A percentile compares a stretch with the other conserved stretches of the same genome.
These are phyloP conservation scores for Stomatorhinus walkeri DNA, from an alignment of 2,797 vertebrate genomes.

Conservation along the genomic window DNA sequence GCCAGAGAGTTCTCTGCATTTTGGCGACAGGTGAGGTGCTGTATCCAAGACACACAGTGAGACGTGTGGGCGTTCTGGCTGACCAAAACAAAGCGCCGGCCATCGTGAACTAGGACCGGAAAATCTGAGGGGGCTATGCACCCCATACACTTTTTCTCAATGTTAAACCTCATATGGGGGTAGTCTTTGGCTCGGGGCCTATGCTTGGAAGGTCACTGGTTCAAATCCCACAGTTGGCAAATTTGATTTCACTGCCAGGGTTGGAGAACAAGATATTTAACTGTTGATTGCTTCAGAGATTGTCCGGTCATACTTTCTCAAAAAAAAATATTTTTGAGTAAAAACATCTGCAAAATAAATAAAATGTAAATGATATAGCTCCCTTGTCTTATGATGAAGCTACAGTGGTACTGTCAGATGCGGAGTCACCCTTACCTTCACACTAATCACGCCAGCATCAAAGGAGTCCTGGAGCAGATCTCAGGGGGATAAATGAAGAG, in stretches of 20 bases:
- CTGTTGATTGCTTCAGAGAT: background rate
- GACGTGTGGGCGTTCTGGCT: background rate
- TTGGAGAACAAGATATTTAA: background rate
- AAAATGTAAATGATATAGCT: background rate
- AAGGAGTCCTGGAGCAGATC: background rate
- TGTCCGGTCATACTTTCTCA: background rate
- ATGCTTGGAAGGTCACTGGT: background rate
- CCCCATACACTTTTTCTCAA: background rate
- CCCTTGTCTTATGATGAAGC: background rate
- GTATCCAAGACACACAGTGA: background rate
- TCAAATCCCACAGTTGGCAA: background rate
- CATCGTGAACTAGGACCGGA: background rate
- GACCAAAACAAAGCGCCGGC: background rate
- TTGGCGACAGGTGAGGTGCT: background rate
- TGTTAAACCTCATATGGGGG: background rate
- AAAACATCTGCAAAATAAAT: background rate
- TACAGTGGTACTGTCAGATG: background rate
- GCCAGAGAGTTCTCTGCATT: background rate
- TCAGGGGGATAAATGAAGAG: background rate
- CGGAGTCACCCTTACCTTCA: background rate
- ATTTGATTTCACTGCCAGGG: background rate
- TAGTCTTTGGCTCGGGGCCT: background rate
- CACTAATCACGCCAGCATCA: background rate
- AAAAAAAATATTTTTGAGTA: background rate
- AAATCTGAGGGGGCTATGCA: background rate